Evolutionary conservation across 2,797 vertebrate genomes (phyloP), one percentile per base, ranked within the genome.

Genomic region (Sebastolobus altivelis): DNA sequence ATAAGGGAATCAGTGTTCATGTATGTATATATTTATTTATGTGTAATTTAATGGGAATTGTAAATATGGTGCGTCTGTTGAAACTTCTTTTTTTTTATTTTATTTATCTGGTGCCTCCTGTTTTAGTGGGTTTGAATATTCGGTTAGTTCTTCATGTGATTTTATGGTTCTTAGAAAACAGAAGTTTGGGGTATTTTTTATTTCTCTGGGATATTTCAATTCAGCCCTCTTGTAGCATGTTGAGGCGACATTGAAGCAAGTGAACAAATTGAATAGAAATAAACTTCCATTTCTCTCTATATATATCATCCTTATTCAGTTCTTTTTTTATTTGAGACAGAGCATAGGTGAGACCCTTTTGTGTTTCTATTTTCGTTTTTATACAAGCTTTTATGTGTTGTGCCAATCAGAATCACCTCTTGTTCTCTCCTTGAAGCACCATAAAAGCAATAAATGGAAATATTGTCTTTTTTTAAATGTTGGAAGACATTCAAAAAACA

Each of bases 21-120:
- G 96, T 98, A 97, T 99, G 98, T 99, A 99, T 97, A 99, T 99
- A 99, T 99, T 99, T 99, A 99, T 99, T 99, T 99, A 99, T 99
- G 98, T 99, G 98, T 99, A 99, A 99, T 99, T 99, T 99, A 99
- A 99, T 98, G 98, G 98, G 98, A 99, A 98, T 97, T 99, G 98
- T 99, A 99, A 97, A 99, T 99, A 99, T 97, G 98, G 98, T 99
- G 97, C 97, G 97, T 99, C 97, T 99, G 98, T 99, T 97, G 95
- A 97, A 98, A 96, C 96, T 95, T 96, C 95, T 89, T 95, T 96
- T 95, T 97, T 98, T 25, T 25, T 25, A 25, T 25, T 94, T 98
- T 94, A 99, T 99, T 99, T 99, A 99, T 99, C 98, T 99, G 98
- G 98, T 99, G 97, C 98, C 98, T 99, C 97, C 97, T 97, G 97